Evolutionary conservation across 2,888 invertebrate genomes (phyloP), one percentile per base, ranked within the genome.

Genomic region (Diaphora mendica): DNA sequence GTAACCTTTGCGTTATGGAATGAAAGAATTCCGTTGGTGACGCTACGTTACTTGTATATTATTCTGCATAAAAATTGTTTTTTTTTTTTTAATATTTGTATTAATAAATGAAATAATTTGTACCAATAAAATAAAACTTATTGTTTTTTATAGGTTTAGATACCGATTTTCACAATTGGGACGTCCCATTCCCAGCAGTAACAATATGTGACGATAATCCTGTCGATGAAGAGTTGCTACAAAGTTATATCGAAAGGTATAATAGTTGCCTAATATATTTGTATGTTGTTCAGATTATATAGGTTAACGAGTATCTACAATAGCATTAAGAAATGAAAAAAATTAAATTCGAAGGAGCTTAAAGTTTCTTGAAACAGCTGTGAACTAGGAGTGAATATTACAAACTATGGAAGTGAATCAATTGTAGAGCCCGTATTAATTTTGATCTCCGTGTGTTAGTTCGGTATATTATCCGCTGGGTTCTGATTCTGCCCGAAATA

Each of bases 151-250:
- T 93, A 90, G 97, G 97, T 65, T 94, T 98, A 85, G 98, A 98
- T 88, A 98, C 97, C 0, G 97, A 98, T 91, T 98, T 97, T 87
- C 97, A 98, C 87, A 97, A 97, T 87, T 98, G 97, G 97, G 97
- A 97, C 86, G 97, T 98, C 0, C 96, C 97, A 7, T 98, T 97
- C 91, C 98, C 97, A 4, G 97, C 97, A 0, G 96, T 97, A 0
- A 97, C 97, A 0, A 92, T 98, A 70, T 98, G 98, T 84, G 93
- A 95, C 71, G 83, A 90, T 68, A 92, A 93, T 75, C 96, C 97
- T 0, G 96, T 96, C 30, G 96, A 97, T 83, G 93, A 94, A 11
- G 96, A 96, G 51, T 82, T 93, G 55, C 81, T 96, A 23, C 91
- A 94, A 72, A 91, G 91, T 74, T 96, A 94, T 70, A 91, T 96